Percentiles rank a stretch among this genome's conserved stretches.
These are phyloP conservation scores for Verasper variegatus DNA, from an alignment of 2,113 vertebrate species.

Conservation along the genomic window DNA sequence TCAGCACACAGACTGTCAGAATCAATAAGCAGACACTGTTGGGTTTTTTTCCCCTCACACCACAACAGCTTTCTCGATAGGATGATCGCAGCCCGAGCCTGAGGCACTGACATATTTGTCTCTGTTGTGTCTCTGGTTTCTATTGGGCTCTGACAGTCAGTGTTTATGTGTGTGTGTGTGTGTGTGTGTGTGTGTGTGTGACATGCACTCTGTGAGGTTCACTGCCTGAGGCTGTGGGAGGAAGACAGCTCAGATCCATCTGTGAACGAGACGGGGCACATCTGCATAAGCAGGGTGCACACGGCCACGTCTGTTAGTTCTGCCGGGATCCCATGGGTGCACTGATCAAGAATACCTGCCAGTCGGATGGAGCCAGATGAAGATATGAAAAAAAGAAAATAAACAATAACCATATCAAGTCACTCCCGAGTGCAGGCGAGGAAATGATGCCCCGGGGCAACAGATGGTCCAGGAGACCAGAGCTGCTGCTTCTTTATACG, in stretches of 20 bases:
- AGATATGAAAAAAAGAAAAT: slow-evolving; percentile 18
- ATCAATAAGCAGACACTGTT: slow-evolving; percentile 64
- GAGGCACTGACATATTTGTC: slow-evolving; percentile 68
- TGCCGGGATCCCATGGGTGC: slow-evolving; percentile 47
- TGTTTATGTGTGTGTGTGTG: slow-evolving; percentile 21
- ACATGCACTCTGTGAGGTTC: slow-evolving; percentile 54
- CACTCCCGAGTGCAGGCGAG: neutral
- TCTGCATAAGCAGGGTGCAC: slow-evolving; percentile 60
- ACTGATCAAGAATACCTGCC: slow-evolving; percentile 64
- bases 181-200: slow-evolving; percentile 25
- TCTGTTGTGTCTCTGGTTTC: slow-evolving; percentile 56
- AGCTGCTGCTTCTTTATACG: neutral
- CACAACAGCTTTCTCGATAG: slow-evolving; percentile 58
- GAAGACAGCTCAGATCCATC: slow-evolving; percentile 61
- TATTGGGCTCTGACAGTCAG: slow-evolving; percentile 54
- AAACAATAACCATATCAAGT: slow-evolving; percentile 4
- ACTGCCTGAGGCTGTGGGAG: slow-evolving; percentile 47
- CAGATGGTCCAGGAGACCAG: slow-evolving; percentile 26
- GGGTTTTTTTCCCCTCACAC: slow-evolving; percentile 26
- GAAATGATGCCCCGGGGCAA: slow-evolving; percentile 8
- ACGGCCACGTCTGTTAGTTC: slow-evolving; percentile 58
- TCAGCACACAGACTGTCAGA: slow-evolving; percentile 62
- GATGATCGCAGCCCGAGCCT: slow-evolving; percentile 61
- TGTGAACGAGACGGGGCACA: slow-evolving; percentile 50
- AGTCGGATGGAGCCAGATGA: slow-evolving; percentile 49